phyloP scores from a whole-genome alignment of 2,888 invertebrate genomes.

The Pharmacophagus antenor region DNA sequence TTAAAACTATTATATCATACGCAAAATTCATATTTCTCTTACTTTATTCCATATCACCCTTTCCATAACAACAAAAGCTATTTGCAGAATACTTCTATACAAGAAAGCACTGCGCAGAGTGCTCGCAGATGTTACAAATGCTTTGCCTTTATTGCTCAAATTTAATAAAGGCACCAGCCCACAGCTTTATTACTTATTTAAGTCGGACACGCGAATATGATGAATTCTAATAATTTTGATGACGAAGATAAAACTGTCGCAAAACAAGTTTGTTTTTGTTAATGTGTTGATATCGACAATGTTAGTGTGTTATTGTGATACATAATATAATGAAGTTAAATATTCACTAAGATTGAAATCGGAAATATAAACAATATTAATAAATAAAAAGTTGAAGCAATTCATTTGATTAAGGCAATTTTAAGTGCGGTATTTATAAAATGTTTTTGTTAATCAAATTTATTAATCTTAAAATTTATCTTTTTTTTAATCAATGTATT shows the following conservation, averaged over 20 bases:
- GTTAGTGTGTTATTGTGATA: background rate
- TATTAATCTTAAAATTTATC: too few relatives aligned
- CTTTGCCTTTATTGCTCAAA: conserved; percentile 22
- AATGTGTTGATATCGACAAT: background rate
- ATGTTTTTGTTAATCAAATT: too few relatives aligned
- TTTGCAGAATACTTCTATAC: conserved; percentile 18
- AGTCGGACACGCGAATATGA: conserved; percentile 13
- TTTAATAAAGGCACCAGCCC: conserved; percentile 25
- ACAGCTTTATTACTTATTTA: conserved; percentile 20
- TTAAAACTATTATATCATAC: background rate
- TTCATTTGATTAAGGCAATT: too few relatives aligned
- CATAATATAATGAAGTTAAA: too few relatives aligned
- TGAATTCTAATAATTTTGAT: conserved; percentile 11
- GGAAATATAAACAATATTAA: too few relatives aligned
- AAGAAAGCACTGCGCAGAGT: conserved; percentile 33
- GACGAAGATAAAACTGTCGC: background rate
- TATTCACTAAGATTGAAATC: too few relatives aligned
- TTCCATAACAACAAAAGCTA: conserved; percentile 21
- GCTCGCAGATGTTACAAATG: conserved; percentile 37
- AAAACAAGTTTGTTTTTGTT: background rate
- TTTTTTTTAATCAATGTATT: too few relatives aligned
- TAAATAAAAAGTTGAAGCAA: too few relatives aligned
- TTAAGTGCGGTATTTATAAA: too few relatives aligned
- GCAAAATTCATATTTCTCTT: conserved; percentile 6
- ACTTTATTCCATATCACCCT: conserved; percentile 16